Evolutionary conservation across 2,797 vertebrate genomes (phyloP), one percentile per base, ranked within the genome.

Genomic region (Rachycentron canadum): DNA sequence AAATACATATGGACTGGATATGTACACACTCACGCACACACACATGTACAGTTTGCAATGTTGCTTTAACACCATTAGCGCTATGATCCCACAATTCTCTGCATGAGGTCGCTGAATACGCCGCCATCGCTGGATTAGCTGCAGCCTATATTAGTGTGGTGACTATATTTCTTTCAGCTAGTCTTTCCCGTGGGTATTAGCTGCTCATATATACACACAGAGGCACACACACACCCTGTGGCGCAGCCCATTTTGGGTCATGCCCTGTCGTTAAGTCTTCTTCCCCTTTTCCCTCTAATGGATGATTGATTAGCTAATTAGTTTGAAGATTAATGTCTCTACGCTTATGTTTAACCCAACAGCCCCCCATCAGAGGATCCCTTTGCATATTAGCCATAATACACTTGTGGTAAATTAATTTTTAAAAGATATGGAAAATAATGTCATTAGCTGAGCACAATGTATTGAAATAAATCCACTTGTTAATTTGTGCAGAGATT

Each of bases 231-330:
- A 47, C 56, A 69, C 69, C 32, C 66, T 58, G 53, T 49, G 36
- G 72, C 36, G 45, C 25, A 55, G 50, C 23, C 32, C 38, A 41
- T 77, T 71, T 7, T 0, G 52, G 82, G 77, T 83, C 69, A 28
- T 58, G 57, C 60, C 73, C 78, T 3, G 2, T 70, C 56, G 5
- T 86, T 86, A 87, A 79, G 60, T 36, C 49, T 45, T 58, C 61
- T 53, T 62, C 43, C 50, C 57, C 58, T 41, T 76, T 71, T 66
- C 68, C 64, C 64, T 59, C 50, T 59, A 53, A 57, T 10, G 7
- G 21, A 72, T 81, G 82, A 89, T 79, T 83, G 78, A 91, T 88
- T 69, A 71, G 34, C 79, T 85, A 82, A 88, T 90, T 90, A 88
- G 63, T 63, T 65, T 66, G 56, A 71, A 88, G 84, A 89, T 84